A percentile compares a stretch with the other conserved stretches of the same genome.
phyloP scores from a whole-genome alignment of 2,888 invertebrate genomes.

The Anodontia alba region DNA sequence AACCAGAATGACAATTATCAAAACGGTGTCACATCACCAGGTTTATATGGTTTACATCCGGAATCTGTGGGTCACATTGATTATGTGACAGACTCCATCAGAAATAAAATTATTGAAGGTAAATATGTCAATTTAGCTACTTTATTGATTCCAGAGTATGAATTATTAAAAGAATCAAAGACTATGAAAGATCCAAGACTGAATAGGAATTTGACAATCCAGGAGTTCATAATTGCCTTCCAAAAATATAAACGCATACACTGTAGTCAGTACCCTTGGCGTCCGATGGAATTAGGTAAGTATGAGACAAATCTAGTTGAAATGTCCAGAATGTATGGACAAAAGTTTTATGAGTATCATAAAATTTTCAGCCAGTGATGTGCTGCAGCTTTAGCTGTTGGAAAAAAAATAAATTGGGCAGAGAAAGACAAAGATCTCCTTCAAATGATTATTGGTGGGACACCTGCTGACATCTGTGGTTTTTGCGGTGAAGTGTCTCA shows the following conservation, averaged over 20 bases:
- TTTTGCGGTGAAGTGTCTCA: neutral
- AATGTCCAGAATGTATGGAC: neutral
- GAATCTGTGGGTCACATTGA: too few relatives aligned
- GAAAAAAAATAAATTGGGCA: neutral
- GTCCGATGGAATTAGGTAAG: neutral
- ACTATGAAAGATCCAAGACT: neutral
- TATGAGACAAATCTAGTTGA: neutral
- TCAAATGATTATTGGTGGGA: neutral
- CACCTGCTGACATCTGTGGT: neutral
- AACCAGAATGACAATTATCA: too few relatives aligned
- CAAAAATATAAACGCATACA: neutral
- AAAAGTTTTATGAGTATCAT: conserved; percentile 6
- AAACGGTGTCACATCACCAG: too few relatives aligned
- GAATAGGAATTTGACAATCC: neutral
- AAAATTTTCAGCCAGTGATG: neutral
- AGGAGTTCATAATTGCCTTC: neutral
- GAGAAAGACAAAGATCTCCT: neutral
- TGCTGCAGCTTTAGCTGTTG: neutral
- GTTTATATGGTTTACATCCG: too few relatives aligned
- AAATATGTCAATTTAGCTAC: too few relatives aligned
- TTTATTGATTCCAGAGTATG: conserved; percentile 13
- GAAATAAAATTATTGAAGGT: too few relatives aligned
- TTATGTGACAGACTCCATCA: too few relatives aligned
- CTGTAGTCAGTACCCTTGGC: neutral
- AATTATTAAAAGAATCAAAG: neutral